These are phyloP conservation scores for Alligator sinensis DNA, from an alignment of 2,113 vertebrate genomes.

Conservation along the genomic window DNA sequence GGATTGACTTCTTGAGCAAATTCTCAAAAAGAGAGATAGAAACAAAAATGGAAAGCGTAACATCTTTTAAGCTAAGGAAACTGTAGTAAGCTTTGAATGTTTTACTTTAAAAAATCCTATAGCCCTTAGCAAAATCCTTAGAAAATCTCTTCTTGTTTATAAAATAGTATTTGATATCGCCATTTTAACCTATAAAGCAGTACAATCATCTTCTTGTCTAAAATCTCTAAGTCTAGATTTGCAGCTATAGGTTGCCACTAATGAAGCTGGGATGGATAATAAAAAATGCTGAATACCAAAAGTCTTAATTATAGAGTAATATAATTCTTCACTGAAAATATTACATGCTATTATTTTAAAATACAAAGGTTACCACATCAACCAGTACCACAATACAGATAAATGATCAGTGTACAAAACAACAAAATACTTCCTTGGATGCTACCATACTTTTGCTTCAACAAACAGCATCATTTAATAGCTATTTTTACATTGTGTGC, in stretches of 20 bases:
- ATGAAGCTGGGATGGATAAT: background rate
- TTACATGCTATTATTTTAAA: constrained; percentile 49
- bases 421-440: background rate
- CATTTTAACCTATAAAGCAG: constrained; percentile 39
- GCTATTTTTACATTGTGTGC: background rate
- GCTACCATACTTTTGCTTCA: background rate
- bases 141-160: constrained; percentile 57
- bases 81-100: constrained; percentile 56
- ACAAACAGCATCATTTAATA: background rate
- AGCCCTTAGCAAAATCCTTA: constrained; percentile 60
- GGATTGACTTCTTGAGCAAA: constrained; percentile 32
- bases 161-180: constrained; percentile 40
- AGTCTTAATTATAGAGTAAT: constrained; percentile 69
- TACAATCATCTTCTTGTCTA: background rate
- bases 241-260: constrained; percentile 49
- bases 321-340: constrained; percentile 50
- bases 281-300: constrained; percentile 43
- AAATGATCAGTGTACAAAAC: constrained; percentile 22
- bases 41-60: constrained; percentile 60
- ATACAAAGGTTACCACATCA: constrained; percentile 20
- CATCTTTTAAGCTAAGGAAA: constrained; percentile 61
- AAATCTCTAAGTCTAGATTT: constrained; percentile 32
- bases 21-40: constrained; percentile 47
- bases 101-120: constrained; percentile 72
- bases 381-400: background rate